These are phyloP conservation scores for Chironomus tepperi DNA, from an alignment of 1,140 invertebrate species.

Conservation along the genomic window DNA sequence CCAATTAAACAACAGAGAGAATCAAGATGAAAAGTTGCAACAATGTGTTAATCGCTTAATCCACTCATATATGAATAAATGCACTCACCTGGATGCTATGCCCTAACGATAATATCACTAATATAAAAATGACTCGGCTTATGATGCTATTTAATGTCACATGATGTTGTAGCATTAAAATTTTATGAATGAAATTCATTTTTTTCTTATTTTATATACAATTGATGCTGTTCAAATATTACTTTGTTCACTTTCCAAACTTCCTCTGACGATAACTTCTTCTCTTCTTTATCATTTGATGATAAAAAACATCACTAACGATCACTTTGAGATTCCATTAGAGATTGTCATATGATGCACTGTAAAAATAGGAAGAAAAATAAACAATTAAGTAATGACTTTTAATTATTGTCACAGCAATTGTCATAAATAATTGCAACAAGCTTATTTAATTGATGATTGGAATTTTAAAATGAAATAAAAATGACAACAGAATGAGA, in stretches of 20 bases:
- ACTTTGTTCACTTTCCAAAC: not conserved
- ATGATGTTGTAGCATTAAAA: conserved; percentile 5
- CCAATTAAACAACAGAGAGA: not conserved
- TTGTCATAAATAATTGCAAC: not conserved
- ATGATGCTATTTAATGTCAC: conserved; percentile 8
- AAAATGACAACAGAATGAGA: too few relatives aligned
- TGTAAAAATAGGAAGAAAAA: not conserved
- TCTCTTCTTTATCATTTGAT: not conserved
- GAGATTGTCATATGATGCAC: not conserved
- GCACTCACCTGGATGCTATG: conserved; percentile 20
- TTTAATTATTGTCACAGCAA: not conserved
- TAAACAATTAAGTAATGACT: not conserved
- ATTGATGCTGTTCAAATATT: too few relatives aligned
- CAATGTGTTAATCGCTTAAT: not conserved
- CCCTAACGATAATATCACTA: conserved; percentile 22
- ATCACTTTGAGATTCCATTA: not conserved
- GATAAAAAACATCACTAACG: not conserved
- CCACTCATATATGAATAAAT: not conserved
- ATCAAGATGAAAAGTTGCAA: not conserved
- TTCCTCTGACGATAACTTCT: not conserved
- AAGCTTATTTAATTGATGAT: not conserved
- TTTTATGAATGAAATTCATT: not conserved
- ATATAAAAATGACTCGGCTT: conserved; percentile 4
- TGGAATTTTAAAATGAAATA: too few relatives aligned
- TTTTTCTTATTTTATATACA: not conserved